Evolutionary conservation across 2,113 vertebrate species (phyloP).

Genomic region (Cottus gobio): DNA sequence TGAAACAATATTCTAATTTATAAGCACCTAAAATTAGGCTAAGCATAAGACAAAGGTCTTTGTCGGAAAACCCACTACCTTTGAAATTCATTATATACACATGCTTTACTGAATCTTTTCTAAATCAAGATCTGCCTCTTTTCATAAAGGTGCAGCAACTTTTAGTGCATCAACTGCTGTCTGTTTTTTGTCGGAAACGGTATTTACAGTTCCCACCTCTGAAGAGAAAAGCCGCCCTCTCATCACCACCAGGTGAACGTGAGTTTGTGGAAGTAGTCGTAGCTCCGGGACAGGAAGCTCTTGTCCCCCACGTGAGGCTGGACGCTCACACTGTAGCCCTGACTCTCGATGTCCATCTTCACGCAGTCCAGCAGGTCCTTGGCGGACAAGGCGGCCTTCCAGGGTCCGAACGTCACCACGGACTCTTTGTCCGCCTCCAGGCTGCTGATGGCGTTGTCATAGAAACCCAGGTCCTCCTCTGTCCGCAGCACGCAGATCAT

Average conservation of each 20-base stretch:
- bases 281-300: constrained; percentile 81
- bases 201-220: background rate
- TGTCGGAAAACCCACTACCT: background rate
- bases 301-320: constrained; percentile 74
- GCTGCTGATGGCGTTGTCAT: constrained; percentile 79
- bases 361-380: constrained; percentile 90
- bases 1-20: background rate
- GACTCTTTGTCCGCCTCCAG: constrained; percentile 87
- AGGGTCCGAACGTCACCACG: constrained; percentile 93
- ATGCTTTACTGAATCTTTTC: background rate
- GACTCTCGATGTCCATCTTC: constrained; percentile 86
- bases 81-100: background rate
- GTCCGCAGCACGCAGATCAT: constrained; percentile 86
- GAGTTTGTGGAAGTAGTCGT: constrained; percentile 86
- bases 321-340: constrained; percentile 85
- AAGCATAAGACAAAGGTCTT: background rate
- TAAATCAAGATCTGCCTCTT: background rate
- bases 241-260: constrained; percentile 93
- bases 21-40: background rate
- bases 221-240: background rate
- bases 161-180: no score
- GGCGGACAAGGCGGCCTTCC: constrained; percentile 82
- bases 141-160: background rate
- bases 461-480: constrained; percentile 82
- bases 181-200: background rate